Evolutionary conservation across 2,113 vertebrate genomes (phyloP), one percentile per base, ranked within the genome.

Genomic region (Leptobrachium ailaonicum): DNA sequence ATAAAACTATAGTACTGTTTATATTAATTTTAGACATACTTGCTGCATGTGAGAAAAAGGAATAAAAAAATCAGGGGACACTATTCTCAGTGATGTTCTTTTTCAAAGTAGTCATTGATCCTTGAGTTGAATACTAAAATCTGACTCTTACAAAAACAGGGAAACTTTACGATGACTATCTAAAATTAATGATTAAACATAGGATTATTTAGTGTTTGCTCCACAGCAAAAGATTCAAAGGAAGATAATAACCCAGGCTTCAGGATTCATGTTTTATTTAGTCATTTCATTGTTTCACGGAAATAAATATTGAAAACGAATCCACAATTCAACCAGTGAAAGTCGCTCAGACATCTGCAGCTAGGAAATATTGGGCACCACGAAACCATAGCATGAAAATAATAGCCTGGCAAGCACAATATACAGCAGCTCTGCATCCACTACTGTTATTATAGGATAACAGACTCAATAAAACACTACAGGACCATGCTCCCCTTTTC

Each of bases 231-330:
- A 77, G 75, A 72, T 72, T 63, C 60, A 32, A 69, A 72, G 43
- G 40, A 12, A 73, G 70, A 73, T 79, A 73, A 79, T 79, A 79
- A 72, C 54, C 69, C 58, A 64, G 62, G 58, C 60, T 64, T 54
- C 77, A 73, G 7, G 45, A 63, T 72, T 66, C 70, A 79, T 72
- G 77, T 66, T 79, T 79, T 79, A 72, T 79, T 79, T 72, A 79
- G 68, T 79, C 12, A 66, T 79, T 72, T 79, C 14, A 40, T 73
- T 73, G 60, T 79, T 66, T 64, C 69, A 43, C 44, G n/a, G 60
- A 79, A 72, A 79, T 79, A 79, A 79, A 72, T 72, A 64, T 72
- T 79, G 60, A 71, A 79, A 71, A 72, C 77, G 64, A 72, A 72
- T 79, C 77, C 47, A 79, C 68, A 66, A 32, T 79, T 72, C 77